Evolutionary conservation across 1,140 invertebrate species (phyloP), one percentile per base, ranked within the genome.

Genomic region (Gonioctena quinquepunctata): DNA sequence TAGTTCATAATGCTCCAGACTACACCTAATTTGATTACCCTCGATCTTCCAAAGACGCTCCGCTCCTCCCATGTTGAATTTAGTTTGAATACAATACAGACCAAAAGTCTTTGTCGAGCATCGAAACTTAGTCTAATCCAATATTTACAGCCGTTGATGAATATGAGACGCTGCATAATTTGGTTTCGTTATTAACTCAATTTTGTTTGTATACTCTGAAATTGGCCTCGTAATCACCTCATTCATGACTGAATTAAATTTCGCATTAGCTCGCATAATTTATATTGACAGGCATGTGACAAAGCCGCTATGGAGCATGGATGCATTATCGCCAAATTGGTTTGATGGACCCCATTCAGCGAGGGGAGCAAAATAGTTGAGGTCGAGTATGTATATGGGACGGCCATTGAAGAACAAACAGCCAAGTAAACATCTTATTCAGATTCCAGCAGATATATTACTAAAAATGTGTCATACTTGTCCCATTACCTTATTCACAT

Each of bases 181-280:
- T 13, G 11, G 11, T 25, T 57, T 57, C 8, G 21, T 25, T 57
- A 57, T n/a, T 25, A 57, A 57, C 22, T 25, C 25, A 57, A 57
- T 57, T 57, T 57, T 25, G 54, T 57, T 25, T 57, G 54, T 57
- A 57, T 25, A 57, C 54, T 21, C 21, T 57, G 18, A 25, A 57
- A 57, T 57, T 57, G 22, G 16, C 25, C 54, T 5, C 21, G 21
- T 57, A 57, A 57, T 57, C 54, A 57, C 54, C 54, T 57, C 22
- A 57, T 57, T 57, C 25, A 54, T 54, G 19, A 18, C 22, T 19
- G 50, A 18, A 54, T 54, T 54, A 19, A 54, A 54, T 22, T 54
- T 21, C 8, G 8, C 27, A 42, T 42, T 42, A 42, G 33, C 33
- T 11, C 33, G 1, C 33, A 42, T 42, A 42, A 42, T 42, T 42